Conservation (phyloP, 2,113 vertebrate genomes). For the Plotosus lineatus region DNA sequence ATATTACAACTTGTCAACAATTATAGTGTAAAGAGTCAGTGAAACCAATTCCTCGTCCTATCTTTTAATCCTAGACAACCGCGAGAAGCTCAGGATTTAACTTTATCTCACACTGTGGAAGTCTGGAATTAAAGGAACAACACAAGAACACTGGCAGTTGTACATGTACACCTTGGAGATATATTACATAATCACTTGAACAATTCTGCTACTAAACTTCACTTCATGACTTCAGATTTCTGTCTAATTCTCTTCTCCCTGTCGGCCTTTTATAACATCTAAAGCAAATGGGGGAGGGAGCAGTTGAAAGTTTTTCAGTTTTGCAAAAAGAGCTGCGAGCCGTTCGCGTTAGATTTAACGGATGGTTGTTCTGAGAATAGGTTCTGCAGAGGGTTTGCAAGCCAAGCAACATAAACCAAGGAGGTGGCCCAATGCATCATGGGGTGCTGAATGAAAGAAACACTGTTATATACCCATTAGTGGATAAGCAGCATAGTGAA, state of each 20-base stretch:
- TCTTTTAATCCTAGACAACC: not conserved
- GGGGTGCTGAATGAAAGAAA: too few species aligned
- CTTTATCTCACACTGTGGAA: too few species aligned
- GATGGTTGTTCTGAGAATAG: too few species aligned
- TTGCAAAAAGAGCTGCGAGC: not conserved
- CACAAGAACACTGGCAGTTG: not conserved
- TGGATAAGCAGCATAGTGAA: too few species aligned
- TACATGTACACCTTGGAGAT: not conserved
- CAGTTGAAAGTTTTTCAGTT: not conserved
- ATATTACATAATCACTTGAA: not conserved
- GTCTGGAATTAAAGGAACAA: not conserved
- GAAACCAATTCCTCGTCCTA: not conserved
- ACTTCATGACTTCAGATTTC: not conserved
- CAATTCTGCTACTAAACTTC: not conserved
- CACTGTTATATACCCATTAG: too few species aligned
- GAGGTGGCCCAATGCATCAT: too few species aligned
- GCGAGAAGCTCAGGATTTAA: not conserved
- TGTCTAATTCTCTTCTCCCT: not conserved
- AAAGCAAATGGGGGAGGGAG: not conserved
- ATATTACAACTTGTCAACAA: not conserved
- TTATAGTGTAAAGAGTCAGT: conserved; percentile 8
- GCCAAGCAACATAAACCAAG: too few species aligned
- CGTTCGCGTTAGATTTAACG: too few species aligned
- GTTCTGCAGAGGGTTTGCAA: too few species aligned
- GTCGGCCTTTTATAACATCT: not conserved